These are phyloP conservation scores for Gambusia affinis DNA, from an alignment of 2,113 vertebrate species.

Conservation along the genomic window DNA sequence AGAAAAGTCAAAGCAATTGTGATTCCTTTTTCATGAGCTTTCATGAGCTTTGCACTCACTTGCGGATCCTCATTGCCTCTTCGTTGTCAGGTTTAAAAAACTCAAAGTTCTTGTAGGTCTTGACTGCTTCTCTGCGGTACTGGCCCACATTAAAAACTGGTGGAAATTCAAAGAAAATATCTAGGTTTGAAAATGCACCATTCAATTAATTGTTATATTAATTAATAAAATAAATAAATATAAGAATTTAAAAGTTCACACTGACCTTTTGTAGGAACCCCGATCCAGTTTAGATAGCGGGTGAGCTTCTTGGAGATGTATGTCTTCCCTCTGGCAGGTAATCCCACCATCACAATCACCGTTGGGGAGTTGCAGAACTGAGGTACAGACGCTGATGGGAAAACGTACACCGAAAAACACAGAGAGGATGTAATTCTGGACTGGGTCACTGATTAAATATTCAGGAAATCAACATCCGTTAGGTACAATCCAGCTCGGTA, in stretches of 20 bases:
- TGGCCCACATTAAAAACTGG: constrained; percentile 92
- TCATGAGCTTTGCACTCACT: constrained; percentile 66
- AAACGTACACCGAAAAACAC: constrained; percentile 14
- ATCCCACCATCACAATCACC: constrained; percentile 90
- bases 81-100: constrained; percentile 89
- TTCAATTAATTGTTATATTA: neutral
- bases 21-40: neutral
- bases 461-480: constrained; percentile 1
- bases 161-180: constrained; percentile 9
- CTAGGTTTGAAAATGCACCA: neutral
- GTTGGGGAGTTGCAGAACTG: constrained; percentile 93
- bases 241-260: neutral
- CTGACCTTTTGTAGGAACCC: constrained; percentile 88
- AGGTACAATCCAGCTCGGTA: neutral
- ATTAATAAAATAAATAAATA: neutral
- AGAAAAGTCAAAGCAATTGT: neutral
- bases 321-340: constrained; percentile 91
- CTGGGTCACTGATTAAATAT: neutral
- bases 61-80: constrained; percentile 88
- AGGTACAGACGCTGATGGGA: constrained; percentile 83
- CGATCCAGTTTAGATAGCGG: constrained; percentile 93
- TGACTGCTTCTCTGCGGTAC: constrained; percentile 89
- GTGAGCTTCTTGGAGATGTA: constrained; percentile 93
- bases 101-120: constrained; percentile 88
- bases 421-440: neutral